These are phyloP conservation scores for Catocala sponsa DNA, from an alignment of 2,888 invertebrate genomes.

Conservation along the genomic window DNA sequence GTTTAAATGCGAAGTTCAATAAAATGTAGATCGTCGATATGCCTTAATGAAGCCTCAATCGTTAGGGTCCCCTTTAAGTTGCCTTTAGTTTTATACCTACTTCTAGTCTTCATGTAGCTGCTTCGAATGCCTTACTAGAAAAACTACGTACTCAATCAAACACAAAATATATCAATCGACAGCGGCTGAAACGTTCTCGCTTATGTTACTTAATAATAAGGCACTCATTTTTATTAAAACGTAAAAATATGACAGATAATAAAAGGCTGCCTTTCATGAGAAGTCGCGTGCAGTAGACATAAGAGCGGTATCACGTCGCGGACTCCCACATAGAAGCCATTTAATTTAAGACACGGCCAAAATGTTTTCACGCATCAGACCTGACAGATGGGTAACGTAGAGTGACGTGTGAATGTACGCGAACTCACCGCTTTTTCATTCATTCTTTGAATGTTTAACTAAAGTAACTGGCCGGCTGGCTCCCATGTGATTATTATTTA, in stretches of 20 bases:
- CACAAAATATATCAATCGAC: neutral
- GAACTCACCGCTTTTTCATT: slow-evolving; percentile 46
- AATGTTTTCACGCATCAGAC: slow-evolving; percentile 51
- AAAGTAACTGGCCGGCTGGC: slow-evolving; percentile 10
- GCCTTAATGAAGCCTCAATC: no score
- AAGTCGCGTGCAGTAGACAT: slow-evolving; percentile 23
- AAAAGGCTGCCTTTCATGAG: slow-evolving; percentile 23
- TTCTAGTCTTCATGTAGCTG: no score
- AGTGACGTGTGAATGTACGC: slow-evolving; percentile 46
- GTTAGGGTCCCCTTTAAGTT: no score
- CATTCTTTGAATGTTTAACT: slow-evolving; percentile 18
- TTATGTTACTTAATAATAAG: neutral
- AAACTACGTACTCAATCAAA: neutral
- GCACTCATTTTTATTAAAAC: neutral
- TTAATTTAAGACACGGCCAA: slow-evolving; percentile 48
- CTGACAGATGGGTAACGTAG: slow-evolving; percentile 55
- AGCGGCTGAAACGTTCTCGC: no score
- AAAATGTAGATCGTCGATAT: no score
- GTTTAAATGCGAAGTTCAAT: no score
- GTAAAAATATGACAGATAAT: slow-evolving; percentile 2
- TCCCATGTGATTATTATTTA: slow-evolving; percentile 12
- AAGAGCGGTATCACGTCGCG: slow-evolving; percentile 38
- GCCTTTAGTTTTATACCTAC: no score
- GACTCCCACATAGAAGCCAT: slow-evolving; percentile 55
- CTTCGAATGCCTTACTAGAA: no score